Evolutionary conservation across 2,888 invertebrate species (phyloP).

Genomic region (Andricus curvator): DNA sequence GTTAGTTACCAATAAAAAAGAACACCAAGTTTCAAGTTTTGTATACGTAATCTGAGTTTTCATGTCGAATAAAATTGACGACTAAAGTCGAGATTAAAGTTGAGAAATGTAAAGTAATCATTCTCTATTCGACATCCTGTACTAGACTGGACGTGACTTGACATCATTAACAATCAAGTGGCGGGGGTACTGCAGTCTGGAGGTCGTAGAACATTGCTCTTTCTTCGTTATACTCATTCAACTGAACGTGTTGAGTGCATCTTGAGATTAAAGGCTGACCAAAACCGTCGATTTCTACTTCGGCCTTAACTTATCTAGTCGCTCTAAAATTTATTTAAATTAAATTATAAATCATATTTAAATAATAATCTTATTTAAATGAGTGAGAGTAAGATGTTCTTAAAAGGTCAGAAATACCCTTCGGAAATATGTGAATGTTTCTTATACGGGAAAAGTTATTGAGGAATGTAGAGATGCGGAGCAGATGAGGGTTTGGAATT

Average conservation of each 20-base stretch:
- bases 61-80: neutral
- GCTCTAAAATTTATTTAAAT: neutral
- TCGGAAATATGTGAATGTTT: neutral
- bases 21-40: neutral
- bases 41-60: neutral
- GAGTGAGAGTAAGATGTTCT: neutral
- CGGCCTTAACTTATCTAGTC: neutral
- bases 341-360: neutral
- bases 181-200: constrained; percentile 32
- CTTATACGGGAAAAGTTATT: neutral
- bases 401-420: neutral
- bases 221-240: constrained; percentile 32
- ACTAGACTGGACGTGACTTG: constrained; percentile 39
- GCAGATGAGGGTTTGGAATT: constrained; percentile 21
- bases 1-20: neutral
- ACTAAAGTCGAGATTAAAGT: neutral
- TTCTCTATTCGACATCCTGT: constrained; percentile 41
- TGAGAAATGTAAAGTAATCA: constrained; percentile 34
- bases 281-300: constrained; percentile 29
- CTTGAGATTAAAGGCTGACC: constrained; percentile 23
- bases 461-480: constrained; percentile 3
- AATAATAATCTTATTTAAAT: neutral
- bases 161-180: constrained; percentile 35
- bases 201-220: constrained; percentile 40
- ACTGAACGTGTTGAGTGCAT: constrained; percentile 12